phyloP scores from a whole-genome alignment of 2,888 invertebrate species.

The Nasonovia ribisnigri region DNA sequence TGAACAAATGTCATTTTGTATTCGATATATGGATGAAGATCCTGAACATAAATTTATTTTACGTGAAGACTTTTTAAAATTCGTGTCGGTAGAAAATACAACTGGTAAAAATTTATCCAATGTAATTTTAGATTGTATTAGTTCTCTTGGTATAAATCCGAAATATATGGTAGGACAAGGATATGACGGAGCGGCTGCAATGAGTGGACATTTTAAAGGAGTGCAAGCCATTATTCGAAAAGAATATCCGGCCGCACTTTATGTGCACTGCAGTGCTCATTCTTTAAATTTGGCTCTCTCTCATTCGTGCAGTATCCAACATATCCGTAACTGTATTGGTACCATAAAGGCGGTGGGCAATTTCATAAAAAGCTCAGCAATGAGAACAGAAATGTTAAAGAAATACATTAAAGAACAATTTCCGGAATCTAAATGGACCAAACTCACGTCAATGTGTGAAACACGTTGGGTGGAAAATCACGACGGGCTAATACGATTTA shows the following conservation, averaged over 20 bases:
- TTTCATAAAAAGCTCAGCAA: not conserved
- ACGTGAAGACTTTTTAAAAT: too few species aligned
- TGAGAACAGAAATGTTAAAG: not conserved
- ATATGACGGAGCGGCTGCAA: constrained; percentile 23
- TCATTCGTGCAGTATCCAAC: not conserved
- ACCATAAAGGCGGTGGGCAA: not conserved
- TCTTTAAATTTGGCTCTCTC: not conserved
- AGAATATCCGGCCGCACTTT: not conserved
- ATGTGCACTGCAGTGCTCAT: not conserved
- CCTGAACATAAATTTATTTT: too few species aligned
- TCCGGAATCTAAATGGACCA: not conserved
- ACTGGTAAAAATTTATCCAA: not conserved
- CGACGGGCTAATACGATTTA: not conserved
- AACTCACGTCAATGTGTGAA: not conserved
- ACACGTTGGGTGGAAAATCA: constrained; percentile 9
- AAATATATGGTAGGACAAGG: constrained; percentile 22
- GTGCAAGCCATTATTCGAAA: constrained; percentile 15
- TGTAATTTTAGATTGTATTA: constrained; percentile 24
- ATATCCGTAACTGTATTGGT: constrained; percentile 9
- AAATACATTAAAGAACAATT: not conserved
- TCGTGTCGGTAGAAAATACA: too few species aligned
- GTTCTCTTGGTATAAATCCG: not conserved
- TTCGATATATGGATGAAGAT: too few species aligned
- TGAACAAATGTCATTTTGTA: too few species aligned
- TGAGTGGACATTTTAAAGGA: not conserved